A percentile compares a stretch with the other conserved stretches of the same genome.
phyloP scores from a whole-genome alignment of 2,888 invertebrate species.

The Phyto melanocephala region DNA sequence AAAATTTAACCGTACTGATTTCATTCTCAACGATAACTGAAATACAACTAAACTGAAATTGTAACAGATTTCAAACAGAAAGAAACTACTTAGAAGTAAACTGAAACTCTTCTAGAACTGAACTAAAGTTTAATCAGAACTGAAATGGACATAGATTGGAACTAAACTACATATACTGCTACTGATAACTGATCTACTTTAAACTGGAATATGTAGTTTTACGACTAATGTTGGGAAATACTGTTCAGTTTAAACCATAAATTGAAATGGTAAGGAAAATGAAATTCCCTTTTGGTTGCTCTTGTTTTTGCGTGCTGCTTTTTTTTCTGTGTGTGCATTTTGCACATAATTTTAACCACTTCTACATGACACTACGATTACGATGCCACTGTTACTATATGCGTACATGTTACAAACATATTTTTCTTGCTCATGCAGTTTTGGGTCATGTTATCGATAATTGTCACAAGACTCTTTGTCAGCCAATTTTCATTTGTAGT shows the following conservation, averaged over 20 bases:
- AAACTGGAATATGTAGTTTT: too few relatives aligned
- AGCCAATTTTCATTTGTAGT: constrained; percentile 60
- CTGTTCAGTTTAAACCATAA: constrained; percentile 9
- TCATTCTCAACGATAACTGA: too few relatives aligned
- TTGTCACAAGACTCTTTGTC: constrained; percentile 63
- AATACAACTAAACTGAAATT: too few relatives aligned
- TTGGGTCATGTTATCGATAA: constrained; percentile 63
- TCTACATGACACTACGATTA: neutral
- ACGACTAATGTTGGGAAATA: too few relatives aligned
- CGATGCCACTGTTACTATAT: neutral
- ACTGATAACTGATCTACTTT: too few relatives aligned
- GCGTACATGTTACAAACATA: neutral
- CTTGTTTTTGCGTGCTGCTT: neutral
- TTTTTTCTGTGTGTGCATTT: neutral
- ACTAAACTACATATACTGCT: too few relatives aligned
- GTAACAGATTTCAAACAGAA: too few relatives aligned
- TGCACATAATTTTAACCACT: constrained; percentile 13
- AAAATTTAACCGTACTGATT: too few relatives aligned
- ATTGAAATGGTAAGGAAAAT: neutral
- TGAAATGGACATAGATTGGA: too few relatives aligned
- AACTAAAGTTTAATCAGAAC: too few relatives aligned
- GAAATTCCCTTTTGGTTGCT: constrained; percentile 17
- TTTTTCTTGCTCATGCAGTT: constrained; percentile 46
- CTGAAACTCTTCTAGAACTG: too few relatives aligned
- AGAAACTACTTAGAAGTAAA: too few relatives aligned